Conservation (phyloP, 2,113 vertebrate species). For the Chloebia gouldiae region DNA sequence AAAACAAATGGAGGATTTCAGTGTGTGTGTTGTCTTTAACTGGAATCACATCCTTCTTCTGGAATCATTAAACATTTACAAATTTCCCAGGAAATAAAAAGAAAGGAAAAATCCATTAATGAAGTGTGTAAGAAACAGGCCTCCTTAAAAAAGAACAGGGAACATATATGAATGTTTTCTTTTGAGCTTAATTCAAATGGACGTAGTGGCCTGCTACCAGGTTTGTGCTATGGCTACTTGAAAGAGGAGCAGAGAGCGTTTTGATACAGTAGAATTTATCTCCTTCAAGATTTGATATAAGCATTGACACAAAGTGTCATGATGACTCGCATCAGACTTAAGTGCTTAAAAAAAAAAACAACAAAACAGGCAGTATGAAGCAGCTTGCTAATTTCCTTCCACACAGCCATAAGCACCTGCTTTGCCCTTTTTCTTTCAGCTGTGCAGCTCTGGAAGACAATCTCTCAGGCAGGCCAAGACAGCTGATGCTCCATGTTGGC, state of each 20-base stretch:
- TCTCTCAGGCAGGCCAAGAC: background rate
- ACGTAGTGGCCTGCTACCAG: background rate
- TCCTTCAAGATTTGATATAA: background rate
- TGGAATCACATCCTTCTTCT: background rate
- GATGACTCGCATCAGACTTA: background rate
- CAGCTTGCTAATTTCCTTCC: background rate
- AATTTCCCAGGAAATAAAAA: background rate
- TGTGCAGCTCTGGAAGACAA: background rate
- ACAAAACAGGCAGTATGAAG: background rate
- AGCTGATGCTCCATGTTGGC: background rate
- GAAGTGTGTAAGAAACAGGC: background rate
- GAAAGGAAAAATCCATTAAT: background rate
- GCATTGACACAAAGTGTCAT: background rate
- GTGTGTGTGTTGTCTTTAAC: background rate
- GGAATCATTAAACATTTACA: background rate
- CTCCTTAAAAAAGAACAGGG: background rate
- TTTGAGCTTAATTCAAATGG: background rate
- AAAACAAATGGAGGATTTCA: background rate
- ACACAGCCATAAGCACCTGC: rapidly evolving
- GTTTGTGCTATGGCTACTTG: background rate
- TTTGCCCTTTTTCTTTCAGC: background rate
- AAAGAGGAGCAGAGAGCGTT: background rate
- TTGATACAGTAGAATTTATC: background rate
- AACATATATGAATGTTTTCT: background rate
- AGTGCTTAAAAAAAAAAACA: background rate